phyloP scores from a whole-genome alignment of 2,113 vertebrate species.

The Tonatia bakeri region DNA sequence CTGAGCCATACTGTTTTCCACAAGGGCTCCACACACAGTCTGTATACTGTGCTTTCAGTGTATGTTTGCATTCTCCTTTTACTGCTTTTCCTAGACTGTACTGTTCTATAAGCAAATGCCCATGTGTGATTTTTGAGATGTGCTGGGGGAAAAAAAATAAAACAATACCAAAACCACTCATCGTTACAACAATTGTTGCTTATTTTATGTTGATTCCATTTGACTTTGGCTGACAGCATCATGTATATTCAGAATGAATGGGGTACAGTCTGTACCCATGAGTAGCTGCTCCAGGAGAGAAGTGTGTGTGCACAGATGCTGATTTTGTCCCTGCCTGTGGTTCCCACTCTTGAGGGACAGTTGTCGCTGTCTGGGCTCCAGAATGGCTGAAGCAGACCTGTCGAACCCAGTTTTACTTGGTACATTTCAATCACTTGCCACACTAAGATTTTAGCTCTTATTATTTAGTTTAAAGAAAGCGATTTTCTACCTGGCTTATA shows the following conservation, averaged over 20 bases:
- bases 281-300: background rate
- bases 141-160: conserved; percentile 72
- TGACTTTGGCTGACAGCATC: background rate
- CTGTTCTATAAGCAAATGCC: conserved; percentile 65
- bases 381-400: background rate
- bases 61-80: conserved; percentile 53
- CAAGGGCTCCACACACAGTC: conserved; percentile 61
- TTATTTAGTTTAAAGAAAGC: background rate
- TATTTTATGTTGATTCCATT: conserved; percentile 36
- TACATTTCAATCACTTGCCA: background rate
- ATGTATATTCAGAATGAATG: background rate
- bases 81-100: conserved; percentile 65
- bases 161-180: conserved; percentile 47
- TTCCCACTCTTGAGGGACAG: background rate
- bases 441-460: background rate
- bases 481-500: background rate
- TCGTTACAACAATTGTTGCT: conserved; percentile 41
- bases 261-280: background rate
- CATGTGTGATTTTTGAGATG: conserved; percentile 69
- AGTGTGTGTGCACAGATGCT: background rate
- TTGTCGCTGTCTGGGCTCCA: background rate
- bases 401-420: background rate
- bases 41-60: conserved; percentile 37
- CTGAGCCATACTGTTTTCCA: conserved; percentile 62
- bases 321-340: background rate